Conservation (phyloP, 1,140 invertebrate species). For the Sinella curviseta region DNA sequence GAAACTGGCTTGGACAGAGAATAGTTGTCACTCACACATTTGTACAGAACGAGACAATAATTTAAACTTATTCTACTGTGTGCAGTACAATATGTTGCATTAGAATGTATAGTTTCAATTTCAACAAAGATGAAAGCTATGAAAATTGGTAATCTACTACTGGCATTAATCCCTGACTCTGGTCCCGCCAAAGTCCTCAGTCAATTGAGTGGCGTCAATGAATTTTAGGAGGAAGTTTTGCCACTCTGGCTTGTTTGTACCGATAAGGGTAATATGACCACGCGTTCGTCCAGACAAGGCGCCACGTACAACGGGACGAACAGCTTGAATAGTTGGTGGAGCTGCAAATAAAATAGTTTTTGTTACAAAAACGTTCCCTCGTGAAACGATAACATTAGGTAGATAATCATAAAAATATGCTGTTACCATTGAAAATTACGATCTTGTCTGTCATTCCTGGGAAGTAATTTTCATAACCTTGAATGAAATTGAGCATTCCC, state of each 20-base stretch:
- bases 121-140: background rate
- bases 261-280: background rate
- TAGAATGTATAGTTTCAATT: no score
- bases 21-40: background rate
- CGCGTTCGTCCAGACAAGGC: background rate
- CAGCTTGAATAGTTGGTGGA: background rate
- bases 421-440: conserved; percentile 18
- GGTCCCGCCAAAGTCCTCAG: background rate
- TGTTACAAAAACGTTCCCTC: no score
- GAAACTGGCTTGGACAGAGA: background rate
- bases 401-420: background rate
- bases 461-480: background rate
- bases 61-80: background rate
- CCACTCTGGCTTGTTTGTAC: conserved; percentile 3
- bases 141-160: background rate
- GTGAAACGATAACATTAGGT: no score
- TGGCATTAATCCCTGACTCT: background rate
- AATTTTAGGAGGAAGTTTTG: background rate
- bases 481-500: background rate
- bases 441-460: background rate
- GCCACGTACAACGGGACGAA: background rate
- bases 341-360: no score
- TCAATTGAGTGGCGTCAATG: background rate
- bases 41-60: background rate
- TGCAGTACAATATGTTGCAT: no score